phyloP scores from a whole-genome alignment of 2,888 invertebrate genomes.

The Xanthia icteritia region DNA sequence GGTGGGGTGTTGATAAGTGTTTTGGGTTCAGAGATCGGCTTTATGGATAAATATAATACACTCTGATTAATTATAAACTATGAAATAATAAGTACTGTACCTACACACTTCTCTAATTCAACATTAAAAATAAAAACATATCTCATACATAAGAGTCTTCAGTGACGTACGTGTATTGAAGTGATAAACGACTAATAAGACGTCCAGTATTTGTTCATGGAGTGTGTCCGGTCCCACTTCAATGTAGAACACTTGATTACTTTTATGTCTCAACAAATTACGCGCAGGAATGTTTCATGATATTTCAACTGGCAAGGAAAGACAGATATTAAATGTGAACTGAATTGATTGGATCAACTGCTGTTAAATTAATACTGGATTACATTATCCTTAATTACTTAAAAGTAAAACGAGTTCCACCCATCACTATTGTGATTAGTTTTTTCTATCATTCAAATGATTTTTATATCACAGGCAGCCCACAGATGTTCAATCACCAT shows the following conservation, averaged over 20 bases:
- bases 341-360: conserved; percentile 29
- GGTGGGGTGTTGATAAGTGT: conserved; percentile 7
- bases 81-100: neutral
- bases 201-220: conserved; percentile 44
- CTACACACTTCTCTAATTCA: neutral
- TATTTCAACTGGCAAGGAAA: conserved; percentile 18
- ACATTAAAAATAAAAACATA: neutral
- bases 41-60: neutral
- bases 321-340: conserved; percentile 11
- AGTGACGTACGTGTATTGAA: conserved; percentile 21
- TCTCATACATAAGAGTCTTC: neutral
- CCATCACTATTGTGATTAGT: conserved; percentile 16
- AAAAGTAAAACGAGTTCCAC: conserved; percentile 28
- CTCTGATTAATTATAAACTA: neutral
- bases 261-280: conserved; percentile 52
- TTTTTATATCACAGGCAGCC: conserved; percentile 48
- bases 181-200: conserved; percentile 27
- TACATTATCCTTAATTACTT: conserved; percentile 17
- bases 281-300: conserved; percentile 33
- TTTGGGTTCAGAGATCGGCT: neutral
- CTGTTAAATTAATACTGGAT: conserved; percentile 28
- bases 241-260: conserved; percentile 40
- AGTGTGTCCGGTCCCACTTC: conserved; percentile 47
- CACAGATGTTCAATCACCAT: conserved; percentile 65
- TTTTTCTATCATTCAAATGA: conserved; percentile 53